Conservation (phyloP, 2,888 invertebrate species). For the Acronicta leporina region DNA sequence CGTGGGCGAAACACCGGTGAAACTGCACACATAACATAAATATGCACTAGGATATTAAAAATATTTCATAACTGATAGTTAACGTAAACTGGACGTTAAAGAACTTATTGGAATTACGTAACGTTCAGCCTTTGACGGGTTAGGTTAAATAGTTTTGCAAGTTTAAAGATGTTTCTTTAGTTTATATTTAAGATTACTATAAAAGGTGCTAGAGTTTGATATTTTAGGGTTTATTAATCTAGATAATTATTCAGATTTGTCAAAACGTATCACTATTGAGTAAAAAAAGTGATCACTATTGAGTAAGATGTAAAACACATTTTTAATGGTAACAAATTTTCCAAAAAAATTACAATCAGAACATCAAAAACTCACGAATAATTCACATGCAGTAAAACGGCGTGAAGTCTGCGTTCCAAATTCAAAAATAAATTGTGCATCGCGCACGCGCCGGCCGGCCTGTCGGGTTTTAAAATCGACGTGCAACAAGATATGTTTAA, state of each 20-base stretch:
- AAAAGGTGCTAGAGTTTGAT: no score
- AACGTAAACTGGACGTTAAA: slow-evolving; percentile 26
- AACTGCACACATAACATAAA: slow-evolving; percentile 21
- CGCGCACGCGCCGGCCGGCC: slow-evolving; percentile 77
- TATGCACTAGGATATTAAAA: slow-evolving; percentile 44
- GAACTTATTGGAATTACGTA: slow-evolving; percentile 26
- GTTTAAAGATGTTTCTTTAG: neutral
- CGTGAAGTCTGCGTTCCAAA: slow-evolving; percentile 88
- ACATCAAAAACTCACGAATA: slow-evolving; percentile 78
- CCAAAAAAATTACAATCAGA: slow-evolving; percentile 41
- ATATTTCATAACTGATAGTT: slow-evolving; percentile 50
- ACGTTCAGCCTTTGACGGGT: slow-evolving; percentile 3
- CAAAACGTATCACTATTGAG: no score
- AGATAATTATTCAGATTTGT: no score
- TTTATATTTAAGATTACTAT: neutral
- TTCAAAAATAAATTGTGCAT: slow-evolving; percentile 88
- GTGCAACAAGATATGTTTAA: slow-evolving; percentile 67
- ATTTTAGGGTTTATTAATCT: no score
- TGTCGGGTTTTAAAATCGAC: slow-evolving; percentile 85
- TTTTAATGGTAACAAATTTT: no score
- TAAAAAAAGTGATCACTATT: no score
- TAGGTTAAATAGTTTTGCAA: neutral
- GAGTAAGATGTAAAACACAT: no score
- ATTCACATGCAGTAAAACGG: slow-evolving; percentile 82
- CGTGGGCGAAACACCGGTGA: neutral